Evolutionary conservation across 2,113 vertebrate genomes (phyloP), one percentile per base, ranked within the genome.

Genomic region (Ifrita kowaldi): DNA sequence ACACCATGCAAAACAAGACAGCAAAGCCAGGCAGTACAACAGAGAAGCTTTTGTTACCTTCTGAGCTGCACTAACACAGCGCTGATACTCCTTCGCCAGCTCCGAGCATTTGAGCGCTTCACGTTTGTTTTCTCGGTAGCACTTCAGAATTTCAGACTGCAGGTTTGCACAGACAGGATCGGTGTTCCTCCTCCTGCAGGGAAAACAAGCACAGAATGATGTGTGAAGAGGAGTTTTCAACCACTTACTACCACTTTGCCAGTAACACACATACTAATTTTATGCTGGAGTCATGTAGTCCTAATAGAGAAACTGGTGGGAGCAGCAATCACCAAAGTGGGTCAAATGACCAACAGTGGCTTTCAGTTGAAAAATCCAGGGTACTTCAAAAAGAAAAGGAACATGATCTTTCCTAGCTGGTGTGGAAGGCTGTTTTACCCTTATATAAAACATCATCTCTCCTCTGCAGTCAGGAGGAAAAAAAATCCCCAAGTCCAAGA

Each of bases 81-180:
- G 97, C 95, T 98, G 98, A 96, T 99, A 99, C 9, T 99, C 98
- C 93, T 98, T 99, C 90, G 98, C 99, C 96, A 99, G 97, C 95
- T 98, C 97, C 0, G 99, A 99, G 97, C 99, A 99, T 84, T 97
- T 98, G 37, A 99, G 98, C 39, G 98, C 98, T 97, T 99, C 98
- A 44, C 77, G 95, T 53, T 97, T 97, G 91, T 99, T 99, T 93
- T 98, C 97, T 44, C 91, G 97, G 98, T 99, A 99, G 97, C 99
- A 99, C 84, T 97, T 98, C 63, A 99, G 97, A 94, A 99, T 99
- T 95, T 98, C 97, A 82, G 98, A 97, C 97, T 99, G 99, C 80
- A 99, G 97, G 55, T 97, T 97, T 26, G 96, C 74, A 93, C 99
- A 99, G 84, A 99, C 70, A n/a, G 98, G 97, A 53, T 96, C 96